Percentiles rank a stretch among this genome's conserved stretches.
Evolutionary conservation across 2,113 vertebrate species (phyloP).

Genomic region (Anoura caudifer): DNA sequence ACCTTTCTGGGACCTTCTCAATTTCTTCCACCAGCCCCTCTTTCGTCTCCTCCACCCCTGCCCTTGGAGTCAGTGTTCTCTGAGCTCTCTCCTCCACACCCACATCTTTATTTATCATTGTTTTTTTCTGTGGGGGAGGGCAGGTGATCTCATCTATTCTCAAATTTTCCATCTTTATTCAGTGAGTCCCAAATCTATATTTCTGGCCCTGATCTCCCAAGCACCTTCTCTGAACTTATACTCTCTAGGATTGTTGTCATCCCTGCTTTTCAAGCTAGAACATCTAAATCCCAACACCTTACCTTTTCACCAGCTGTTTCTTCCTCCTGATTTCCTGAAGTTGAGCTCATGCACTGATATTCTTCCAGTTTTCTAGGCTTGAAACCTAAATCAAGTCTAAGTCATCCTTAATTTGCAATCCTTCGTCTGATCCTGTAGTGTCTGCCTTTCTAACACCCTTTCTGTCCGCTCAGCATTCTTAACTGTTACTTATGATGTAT

Average conservation of each 20-base stretch:
- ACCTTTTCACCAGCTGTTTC: background rate
- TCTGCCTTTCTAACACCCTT: background rate
- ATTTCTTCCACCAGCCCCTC: background rate
- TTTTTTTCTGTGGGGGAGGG: background rate
- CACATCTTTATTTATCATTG: background rate
- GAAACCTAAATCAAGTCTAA: background rate
- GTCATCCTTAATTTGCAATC: background rate
- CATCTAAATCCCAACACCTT: background rate
- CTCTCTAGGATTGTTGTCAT: background rate
- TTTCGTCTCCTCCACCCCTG: background rate
- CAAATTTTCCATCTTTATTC: background rate
- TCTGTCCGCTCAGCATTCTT: background rate
- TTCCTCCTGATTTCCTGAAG: background rate
- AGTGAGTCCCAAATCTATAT: background rate
- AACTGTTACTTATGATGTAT: background rate
- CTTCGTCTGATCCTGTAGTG: background rate
- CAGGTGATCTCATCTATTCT: background rate
- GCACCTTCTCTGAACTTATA: background rate
- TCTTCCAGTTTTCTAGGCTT: constrained; percentile 15
- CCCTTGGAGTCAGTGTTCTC: background rate
- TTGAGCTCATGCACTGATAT: background rate
- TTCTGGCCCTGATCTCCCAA: background rate
- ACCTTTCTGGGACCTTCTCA: background rate
- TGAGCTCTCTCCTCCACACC: background rate
- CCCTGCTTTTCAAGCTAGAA: background rate